phyloP scores from a whole-genome alignment of 2,797 vertebrate genomes.

The Jordanella pulchra region DNA sequence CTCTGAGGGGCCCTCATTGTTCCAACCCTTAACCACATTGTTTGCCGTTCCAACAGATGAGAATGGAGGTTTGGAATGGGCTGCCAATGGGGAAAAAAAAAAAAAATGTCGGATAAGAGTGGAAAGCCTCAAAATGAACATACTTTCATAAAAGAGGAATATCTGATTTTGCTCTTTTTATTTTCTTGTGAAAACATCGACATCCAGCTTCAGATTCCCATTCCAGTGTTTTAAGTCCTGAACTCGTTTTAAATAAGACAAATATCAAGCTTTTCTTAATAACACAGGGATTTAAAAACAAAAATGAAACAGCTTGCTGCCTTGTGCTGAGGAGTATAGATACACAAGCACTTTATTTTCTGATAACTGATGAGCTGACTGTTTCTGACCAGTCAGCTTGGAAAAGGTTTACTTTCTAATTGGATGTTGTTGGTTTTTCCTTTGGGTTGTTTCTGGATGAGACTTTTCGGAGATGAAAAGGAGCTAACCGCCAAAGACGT shows the following conservation, averaged over 20 bases:
- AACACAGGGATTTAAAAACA: not conserved
- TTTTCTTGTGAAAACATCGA: not conserved
- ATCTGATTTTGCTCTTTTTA: not conserved
- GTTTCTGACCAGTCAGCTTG: conserved; percentile 1
- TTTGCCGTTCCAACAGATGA: conserved; percentile 83
- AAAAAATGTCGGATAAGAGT: conserved; percentile 57
- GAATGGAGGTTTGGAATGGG: conserved; percentile 63
- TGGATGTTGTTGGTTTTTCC: not conserved
- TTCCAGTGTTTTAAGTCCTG: not conserved
- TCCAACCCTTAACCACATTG: conserved; percentile 77
- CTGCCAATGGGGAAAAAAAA: conserved; percentile 42
- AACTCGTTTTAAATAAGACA: not conserved
- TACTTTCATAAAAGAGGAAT: conserved; percentile 25
- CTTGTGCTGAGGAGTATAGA: conserved; percentile 7
- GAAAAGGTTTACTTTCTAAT: conserved; percentile 1
- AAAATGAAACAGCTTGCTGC: conserved; percentile 13
- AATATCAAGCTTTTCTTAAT: conserved; percentile 22
- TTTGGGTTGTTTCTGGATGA: not conserved
- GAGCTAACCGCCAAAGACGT: not conserved
- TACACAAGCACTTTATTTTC: conserved; percentile 24
- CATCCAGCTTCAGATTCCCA: not conserved
- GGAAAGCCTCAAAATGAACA: conserved; percentile 33
- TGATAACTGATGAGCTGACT: conserved; percentile 33
- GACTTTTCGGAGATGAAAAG: not conserved
- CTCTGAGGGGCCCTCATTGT: conserved; percentile 80